Conservation (phyloP, 2,888 invertebrate genomes). For the Aethes cnicana region DNA sequence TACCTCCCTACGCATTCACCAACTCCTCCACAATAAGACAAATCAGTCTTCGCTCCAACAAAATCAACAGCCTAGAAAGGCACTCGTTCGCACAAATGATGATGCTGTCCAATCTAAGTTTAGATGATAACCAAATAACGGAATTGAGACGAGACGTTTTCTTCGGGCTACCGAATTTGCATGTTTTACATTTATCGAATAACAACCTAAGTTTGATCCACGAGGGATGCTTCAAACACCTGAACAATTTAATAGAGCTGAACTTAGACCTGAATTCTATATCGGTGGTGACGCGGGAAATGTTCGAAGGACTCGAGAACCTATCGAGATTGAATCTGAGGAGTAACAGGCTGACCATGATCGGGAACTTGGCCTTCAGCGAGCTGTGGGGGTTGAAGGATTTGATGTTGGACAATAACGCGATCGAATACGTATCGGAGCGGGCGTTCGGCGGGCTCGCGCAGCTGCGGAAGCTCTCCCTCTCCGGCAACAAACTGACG, state of each 20-base stretch:
- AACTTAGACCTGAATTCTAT: conserved; percentile 90
- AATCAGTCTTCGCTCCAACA: conserved; percentile 86
- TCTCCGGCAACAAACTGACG: conserved; percentile 88
- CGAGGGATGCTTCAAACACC: conserved; percentile 90
- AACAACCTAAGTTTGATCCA: conserved; percentile 93
- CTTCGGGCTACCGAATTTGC: conserved; percentile 86
- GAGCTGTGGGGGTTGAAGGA: conserved; percentile 88
- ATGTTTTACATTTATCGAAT: conserved; percentile 89
- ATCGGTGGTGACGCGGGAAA: conserved; percentile 88
- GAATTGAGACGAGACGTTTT: conserved; percentile 89
- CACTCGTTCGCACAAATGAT: conserved; percentile 89
- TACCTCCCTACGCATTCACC: conserved; percentile 89
- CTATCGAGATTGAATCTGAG: conserved; percentile 88
- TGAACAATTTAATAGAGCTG: conserved; percentile 88
- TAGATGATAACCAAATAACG: conserved; percentile 89
- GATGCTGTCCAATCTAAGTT: conserved; percentile 85
- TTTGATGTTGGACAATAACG: conserved; percentile 86
- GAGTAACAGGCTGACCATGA: conserved; percentile 88
- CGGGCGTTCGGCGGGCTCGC: conserved; percentile 89
- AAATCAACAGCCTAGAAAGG: conserved; percentile 85
- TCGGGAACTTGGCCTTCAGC: conserved; percentile 90
- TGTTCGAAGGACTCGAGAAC: conserved; percentile 88
- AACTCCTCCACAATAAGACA: conserved; percentile 87
- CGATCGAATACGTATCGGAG: conserved; percentile 87
- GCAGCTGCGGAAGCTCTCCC: conserved; percentile 86